These are phyloP conservation scores for Dinoponera quadriceps DNA, from an alignment of 1,140 invertebrate genomes.

Conservation along the genomic window DNA sequence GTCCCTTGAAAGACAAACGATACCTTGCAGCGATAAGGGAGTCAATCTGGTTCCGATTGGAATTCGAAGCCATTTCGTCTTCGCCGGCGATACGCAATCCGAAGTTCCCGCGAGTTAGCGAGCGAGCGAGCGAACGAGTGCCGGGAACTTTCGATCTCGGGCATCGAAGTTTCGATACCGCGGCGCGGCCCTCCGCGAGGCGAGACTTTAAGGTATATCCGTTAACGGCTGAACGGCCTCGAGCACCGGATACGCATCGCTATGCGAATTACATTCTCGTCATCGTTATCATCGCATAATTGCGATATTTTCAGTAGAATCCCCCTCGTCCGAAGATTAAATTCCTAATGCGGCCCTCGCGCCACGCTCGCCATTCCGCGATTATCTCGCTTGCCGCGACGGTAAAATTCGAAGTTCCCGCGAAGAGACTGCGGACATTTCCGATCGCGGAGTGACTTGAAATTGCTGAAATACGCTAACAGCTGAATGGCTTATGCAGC, in stretches of 20 bases:
- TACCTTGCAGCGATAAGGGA: conserved; percentile 60
- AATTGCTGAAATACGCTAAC: neutral
- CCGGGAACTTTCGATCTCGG: conserved; percentile 65
- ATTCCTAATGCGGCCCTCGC: no score
- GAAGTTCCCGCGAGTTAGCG: conserved; percentile 52
- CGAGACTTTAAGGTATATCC: conserved; percentile 61
- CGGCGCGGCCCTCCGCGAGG: conserved; percentile 56
- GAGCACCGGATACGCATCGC: conserved; percentile 43
- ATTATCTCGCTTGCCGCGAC: neutral
- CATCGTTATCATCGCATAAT: neutral
- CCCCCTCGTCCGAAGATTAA: neutral
- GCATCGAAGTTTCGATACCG: conserved; percentile 67
- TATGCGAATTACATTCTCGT: conserved; percentile 47
- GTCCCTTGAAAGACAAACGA: conserved; percentile 69
- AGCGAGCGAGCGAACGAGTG: neutral
- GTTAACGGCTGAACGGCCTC: conserved; percentile 57
- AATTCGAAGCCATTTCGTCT: conserved; percentile 71
- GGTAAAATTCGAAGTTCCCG: conserved; percentile 6
- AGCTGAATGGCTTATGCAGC: neutral
- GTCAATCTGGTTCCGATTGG: conserved; percentile 60
- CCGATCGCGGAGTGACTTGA: neutral
- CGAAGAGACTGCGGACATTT: neutral
- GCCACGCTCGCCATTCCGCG: neutral
- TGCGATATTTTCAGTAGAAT: neutral
- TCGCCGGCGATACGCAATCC: conserved; percentile 66